Percentiles rank a stretch among this genome's conserved stretches.
Conservation (phyloP, 2,888 invertebrate species). For the Melanostoma scalare region DNA sequence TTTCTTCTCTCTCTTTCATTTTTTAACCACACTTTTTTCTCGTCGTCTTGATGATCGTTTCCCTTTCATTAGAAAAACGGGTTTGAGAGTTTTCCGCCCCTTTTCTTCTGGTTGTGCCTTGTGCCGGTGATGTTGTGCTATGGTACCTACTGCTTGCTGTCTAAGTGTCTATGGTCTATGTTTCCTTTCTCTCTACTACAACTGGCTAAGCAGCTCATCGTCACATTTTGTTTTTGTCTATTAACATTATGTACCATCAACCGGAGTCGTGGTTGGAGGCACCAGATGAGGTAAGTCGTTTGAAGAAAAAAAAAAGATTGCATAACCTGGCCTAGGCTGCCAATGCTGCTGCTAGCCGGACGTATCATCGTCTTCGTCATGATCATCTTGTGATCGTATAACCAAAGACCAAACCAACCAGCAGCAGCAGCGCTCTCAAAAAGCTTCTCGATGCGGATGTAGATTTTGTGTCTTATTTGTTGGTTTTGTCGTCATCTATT, state of each 20-base stretch:
- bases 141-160: conserved; percentile 1
- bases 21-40: conserved; percentile 21
- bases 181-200: conserved; percentile 57
- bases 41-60: conserved; percentile 48
- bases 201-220: conserved; percentile 43
- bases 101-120: conserved; percentile 18
- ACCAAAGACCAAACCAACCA: conserved; percentile 11
- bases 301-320: conserved; percentile 50
- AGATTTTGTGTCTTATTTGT: conserved; percentile 35
- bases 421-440: conserved; percentile 16
- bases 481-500: conserved; percentile 23
- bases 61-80: conserved; percentile 71
- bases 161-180: conserved; percentile 17
- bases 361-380: conserved; percentile 44
- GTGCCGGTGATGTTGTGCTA: not conserved
- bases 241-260: conserved; percentile 38
- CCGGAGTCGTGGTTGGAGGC: conserved; percentile 20
- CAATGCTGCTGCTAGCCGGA: conserved; percentile 54
- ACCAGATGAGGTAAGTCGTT: conserved; percentile 58
- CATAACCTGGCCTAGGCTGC: conserved; percentile 45
- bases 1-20: conserved; percentile 44
- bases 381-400: conserved; percentile 49
- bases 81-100: conserved; percentile 52
- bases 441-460: conserved; percentile 57
- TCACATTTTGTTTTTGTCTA: conserved; percentile 46